A percentile compares a stretch with the other conserved stretches of the same genome.
Conservation (phyloP, 35 echinoderm and acorn worm species). For the Holothuria glaberrima region DNA sequence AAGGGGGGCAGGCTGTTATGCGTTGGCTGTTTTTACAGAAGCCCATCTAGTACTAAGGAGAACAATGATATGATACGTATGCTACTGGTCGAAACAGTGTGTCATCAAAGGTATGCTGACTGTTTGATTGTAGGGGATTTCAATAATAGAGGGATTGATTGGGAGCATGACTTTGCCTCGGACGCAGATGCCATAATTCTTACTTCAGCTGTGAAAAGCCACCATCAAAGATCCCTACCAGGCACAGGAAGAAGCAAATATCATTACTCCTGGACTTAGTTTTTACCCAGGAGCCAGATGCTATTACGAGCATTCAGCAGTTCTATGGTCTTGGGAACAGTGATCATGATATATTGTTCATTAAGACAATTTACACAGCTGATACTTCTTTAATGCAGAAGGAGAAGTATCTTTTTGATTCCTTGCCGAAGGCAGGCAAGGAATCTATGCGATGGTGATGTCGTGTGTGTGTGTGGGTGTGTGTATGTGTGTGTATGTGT, state of each 20-base stretch:
- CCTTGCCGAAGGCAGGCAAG: too few species aligned
- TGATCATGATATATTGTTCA: constrained; percentile 26
- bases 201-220: background rate
- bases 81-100: background rate
- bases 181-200: background rate
- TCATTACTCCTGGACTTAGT: constrained; percentile 33
- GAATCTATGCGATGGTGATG: too few species aligned
- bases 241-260: constrained; percentile 12
- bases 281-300: constrained; percentile 17
- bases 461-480: too few species aligned
- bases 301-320: constrained; percentile 1
- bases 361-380: background rate
- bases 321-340: constrained; percentile 29
- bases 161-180: background rate
- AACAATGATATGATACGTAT: constrained; percentile 28
- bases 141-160: constrained; percentile 15
- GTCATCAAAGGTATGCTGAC: background rate
- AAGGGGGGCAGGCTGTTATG: background rate
- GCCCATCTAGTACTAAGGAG: constrained; percentile 25
- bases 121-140: constrained; percentile 1
- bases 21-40: constrained; percentile 32
- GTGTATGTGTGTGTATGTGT: too few species aligned
- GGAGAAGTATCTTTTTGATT: too few species aligned
- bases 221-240: background rate
- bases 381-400: too few species aligned